These are phyloP conservation scores for Morpho deidamia DNA, from an alignment of 2,888 invertebrate genomes.

Conservation along the genomic window DNA sequence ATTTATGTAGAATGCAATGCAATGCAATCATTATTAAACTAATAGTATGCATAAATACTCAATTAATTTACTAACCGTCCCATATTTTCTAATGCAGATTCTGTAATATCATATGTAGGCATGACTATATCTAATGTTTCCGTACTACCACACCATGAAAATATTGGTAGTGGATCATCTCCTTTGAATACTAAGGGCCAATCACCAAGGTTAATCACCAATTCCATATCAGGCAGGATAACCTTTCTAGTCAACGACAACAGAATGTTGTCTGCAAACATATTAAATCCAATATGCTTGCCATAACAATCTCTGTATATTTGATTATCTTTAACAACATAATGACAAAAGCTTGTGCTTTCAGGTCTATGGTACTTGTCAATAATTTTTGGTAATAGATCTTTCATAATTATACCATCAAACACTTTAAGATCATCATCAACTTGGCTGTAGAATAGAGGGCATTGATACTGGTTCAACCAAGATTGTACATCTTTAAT, in stretches of 20 bases:
- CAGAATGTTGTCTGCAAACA: slow-evolving; percentile 94
- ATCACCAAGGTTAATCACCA: slow-evolving; percentile 96
- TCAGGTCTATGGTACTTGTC: slow-evolving; percentile 86
- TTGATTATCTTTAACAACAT: slow-evolving; percentile 89
- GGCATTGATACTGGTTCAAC: slow-evolving; percentile 83
- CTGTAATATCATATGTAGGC: slow-evolving; percentile 97
- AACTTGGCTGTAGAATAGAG: slow-evolving; percentile 82
- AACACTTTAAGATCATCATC: slow-evolving; percentile 84
- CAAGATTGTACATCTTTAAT: slow-evolving; percentile 79
- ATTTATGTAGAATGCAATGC: no score
- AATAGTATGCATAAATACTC: no score
- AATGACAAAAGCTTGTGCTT: slow-evolving; percentile 93
- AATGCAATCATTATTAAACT: no score
- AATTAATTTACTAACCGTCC: slow-evolving; percentile 80
- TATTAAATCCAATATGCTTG: slow-evolving; percentile 96
- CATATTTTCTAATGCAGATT: slow-evolving; percentile 95
- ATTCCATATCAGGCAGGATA: slow-evolving; percentile 89
- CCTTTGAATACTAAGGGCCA: slow-evolving; percentile 89
- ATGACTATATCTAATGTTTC: slow-evolving; percentile 92
- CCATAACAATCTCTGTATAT: slow-evolving; percentile 94
- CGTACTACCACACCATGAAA: slow-evolving; percentile 97
- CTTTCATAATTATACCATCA: slow-evolving; percentile 83
- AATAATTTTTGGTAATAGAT: slow-evolving; percentile 80
- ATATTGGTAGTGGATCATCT: slow-evolving; percentile 84
- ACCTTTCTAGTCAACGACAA: slow-evolving; percentile 90